Percentiles rank a stretch among this genome's conserved stretches.
Conservation (phyloP, 2,113 vertebrate genomes). For the Thymallus thymallus region DNA sequence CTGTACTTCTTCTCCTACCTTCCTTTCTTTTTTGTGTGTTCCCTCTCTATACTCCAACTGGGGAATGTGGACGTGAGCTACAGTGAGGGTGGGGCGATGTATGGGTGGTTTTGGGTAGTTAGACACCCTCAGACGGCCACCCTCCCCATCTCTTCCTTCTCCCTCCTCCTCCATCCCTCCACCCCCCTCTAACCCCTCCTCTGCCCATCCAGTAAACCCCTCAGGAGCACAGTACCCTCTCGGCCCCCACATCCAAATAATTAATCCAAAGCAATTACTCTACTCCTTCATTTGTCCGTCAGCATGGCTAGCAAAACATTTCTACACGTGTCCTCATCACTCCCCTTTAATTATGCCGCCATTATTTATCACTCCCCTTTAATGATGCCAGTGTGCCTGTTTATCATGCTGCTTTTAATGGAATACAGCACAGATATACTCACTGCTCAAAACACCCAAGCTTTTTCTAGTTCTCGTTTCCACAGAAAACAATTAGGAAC, state of each 20-base stretch:
- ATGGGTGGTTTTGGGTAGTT: too few species aligned
- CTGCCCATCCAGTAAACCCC: slow-evolving; percentile 59
- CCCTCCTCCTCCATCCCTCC: slow-evolving; percentile 31
- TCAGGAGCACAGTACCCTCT: slow-evolving; percentile 74
- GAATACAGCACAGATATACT: slow-evolving; percentile 75
- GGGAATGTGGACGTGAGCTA: too few species aligned
- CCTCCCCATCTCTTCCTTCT: background rate
- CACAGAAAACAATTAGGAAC: slow-evolving; percentile 59
- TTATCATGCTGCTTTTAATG: slow-evolving; percentile 80
- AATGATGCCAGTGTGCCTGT: slow-evolving; percentile 75
- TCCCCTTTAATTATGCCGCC: slow-evolving; percentile 79
- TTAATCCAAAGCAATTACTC: slow-evolving; percentile 84
- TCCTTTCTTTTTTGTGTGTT: slow-evolving; percentile 16
- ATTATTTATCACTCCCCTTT: slow-evolving; percentile 82
- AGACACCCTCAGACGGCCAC: background rate
- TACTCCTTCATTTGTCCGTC: slow-evolving; percentile 79
- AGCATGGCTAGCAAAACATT: slow-evolving; percentile 79
- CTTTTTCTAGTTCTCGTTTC: slow-evolving; percentile 52
- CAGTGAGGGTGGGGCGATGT: too few species aligned
- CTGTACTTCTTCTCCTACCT: slow-evolving; percentile 1
- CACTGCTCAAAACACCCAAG: slow-evolving; percentile 59
- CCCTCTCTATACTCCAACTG: background rate
- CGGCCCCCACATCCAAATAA: slow-evolving; percentile 78
- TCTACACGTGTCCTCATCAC: slow-evolving; percentile 83
- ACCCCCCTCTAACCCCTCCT: slow-evolving; percentile 22